These are phyloP conservation scores for Tridacna gigas DNA, from an alignment of 2,888 invertebrate genomes.

Conservation along the genomic window DNA sequence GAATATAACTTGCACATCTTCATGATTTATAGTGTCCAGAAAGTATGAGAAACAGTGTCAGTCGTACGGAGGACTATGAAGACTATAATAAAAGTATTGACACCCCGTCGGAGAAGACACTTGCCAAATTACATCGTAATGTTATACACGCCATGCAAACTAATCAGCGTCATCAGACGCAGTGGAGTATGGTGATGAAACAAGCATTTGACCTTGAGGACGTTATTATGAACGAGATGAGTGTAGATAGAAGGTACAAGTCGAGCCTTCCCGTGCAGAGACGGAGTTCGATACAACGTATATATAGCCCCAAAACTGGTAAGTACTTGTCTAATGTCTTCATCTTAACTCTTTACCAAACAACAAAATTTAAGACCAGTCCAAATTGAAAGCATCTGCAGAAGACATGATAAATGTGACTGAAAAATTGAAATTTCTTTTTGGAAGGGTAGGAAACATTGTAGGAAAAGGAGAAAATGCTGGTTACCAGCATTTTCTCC, in stretches of 20 bases:
- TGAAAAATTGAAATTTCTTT: too few relatives aligned
- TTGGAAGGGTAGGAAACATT: too few relatives aligned
- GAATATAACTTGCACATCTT: too few relatives aligned
- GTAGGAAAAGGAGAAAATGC: too few relatives aligned
- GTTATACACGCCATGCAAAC: conserved; percentile 89
- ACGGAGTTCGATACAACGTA: conserved; percentile 64
- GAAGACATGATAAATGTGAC: too few relatives aligned
- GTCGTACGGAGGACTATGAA: conserved; percentile 81
- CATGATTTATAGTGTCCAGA: conserved; percentile 81
- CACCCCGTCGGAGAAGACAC: conserved; percentile 89
- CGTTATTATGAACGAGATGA: conserved; percentile 90
- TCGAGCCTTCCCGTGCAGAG: conserved; percentile 55
- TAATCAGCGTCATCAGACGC: conserved; percentile 96
- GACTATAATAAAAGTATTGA: conserved; percentile 79
- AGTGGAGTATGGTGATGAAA: conserved; percentile 93
- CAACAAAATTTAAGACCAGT: too few relatives aligned
- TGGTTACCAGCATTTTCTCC: too few relatives aligned
- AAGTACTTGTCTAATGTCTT: too few relatives aligned
- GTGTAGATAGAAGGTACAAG: conserved; percentile 71
- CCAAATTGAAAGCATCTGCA: too few relatives aligned
- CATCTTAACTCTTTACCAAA: too few relatives aligned
- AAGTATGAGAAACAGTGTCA: conserved; percentile 74
- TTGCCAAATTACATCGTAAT: conserved; percentile 92
- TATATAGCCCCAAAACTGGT: conserved; percentile 85
- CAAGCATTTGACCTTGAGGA: conserved; percentile 92